Conservation (phyloP, 2,797 vertebrate genomes). For the Xenops minutus region DNA sequence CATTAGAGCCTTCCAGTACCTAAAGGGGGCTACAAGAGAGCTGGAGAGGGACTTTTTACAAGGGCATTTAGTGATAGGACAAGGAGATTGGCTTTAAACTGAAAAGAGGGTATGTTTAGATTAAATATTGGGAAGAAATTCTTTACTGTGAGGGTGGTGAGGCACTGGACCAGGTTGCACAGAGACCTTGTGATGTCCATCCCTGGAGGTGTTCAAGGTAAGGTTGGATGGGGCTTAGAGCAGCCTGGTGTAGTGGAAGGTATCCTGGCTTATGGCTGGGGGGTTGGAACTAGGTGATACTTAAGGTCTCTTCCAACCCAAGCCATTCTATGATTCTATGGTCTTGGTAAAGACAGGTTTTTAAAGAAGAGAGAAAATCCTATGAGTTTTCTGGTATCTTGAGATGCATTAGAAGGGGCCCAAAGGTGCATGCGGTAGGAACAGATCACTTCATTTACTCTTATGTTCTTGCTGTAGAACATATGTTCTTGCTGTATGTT, state of each 20-base stretch:
- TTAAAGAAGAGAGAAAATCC: not conserved
- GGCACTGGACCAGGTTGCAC: not conserved
- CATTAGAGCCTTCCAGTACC: not conserved
- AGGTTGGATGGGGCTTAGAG: not conserved
- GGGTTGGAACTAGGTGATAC: accelerated
- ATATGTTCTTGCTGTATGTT: not conserved
- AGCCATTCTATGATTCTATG: not conserved
- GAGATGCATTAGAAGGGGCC: not conserved
- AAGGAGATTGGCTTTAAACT: not conserved
- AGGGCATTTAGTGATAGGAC: not conserved
- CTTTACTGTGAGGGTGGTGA: not conserved
- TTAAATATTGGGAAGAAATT: not conserved
- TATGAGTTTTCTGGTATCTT: not conserved
- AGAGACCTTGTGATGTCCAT: not conserved
- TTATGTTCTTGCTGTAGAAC: not conserved
- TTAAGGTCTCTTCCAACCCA: not conserved
- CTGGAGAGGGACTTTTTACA: not conserved
- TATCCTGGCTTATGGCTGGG: not conserved
- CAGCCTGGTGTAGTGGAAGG: not conserved
- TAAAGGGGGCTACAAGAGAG: not conserved
- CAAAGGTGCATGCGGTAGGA: not conserved
- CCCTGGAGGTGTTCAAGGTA: not conserved
- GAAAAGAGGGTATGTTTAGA: not conserved
- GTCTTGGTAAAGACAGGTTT: not conserved
- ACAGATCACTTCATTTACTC: not conserved